Evolutionary conservation across 2,797 vertebrate species (phyloP), one percentile per base, ranked within the genome.

Genomic region (Amazona finschi): DNA sequence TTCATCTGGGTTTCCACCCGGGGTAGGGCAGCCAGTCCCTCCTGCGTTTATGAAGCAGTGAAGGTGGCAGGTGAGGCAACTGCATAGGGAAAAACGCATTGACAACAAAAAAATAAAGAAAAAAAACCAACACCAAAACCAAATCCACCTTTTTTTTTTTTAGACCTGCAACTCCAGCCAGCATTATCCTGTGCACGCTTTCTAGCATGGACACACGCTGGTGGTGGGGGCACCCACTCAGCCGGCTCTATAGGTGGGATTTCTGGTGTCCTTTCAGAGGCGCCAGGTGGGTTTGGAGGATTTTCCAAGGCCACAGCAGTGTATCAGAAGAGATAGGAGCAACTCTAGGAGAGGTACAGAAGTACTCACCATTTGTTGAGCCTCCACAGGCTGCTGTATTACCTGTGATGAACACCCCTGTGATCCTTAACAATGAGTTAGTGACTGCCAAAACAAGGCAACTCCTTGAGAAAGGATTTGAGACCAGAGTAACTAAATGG

Each of bases 81-180:
- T 52, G 74, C 31, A 38, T 1, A 47, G 66, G 22, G 53, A 39
- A 92, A 60, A 36, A 36, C 7, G 52, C 44, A 77, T 44, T 41
- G 52, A 80, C 22, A 15, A 76, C 47, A 83, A 44, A 0, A 77
- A 83, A 58, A 33, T 16, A 7, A 61, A 85, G 83, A 74, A 41
- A 70, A 70, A 87, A 49, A 28, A 15, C 31, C 43, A 49, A 4
- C 0, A 1, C 36, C 24, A 9, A 25, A 58, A 11, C 0, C 16
- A 75, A 73, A 70, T 24, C 3, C 55, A 65, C 7, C 1, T 36
- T 30, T 44, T 43, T 41, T 53, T 73, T 66, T 9, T 38, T 47
- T 66, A 52, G 4, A 76, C 43, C 38, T 88, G 9, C 50, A 53
- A 57, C 33, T 74, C 22, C 24, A 66, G 18, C 6, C n/a, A 55